These are phyloP conservation scores for Pogoniulus pusillus DNA, from an alignment of 2,797 vertebrate genomes.

Conservation along the genomic window DNA sequence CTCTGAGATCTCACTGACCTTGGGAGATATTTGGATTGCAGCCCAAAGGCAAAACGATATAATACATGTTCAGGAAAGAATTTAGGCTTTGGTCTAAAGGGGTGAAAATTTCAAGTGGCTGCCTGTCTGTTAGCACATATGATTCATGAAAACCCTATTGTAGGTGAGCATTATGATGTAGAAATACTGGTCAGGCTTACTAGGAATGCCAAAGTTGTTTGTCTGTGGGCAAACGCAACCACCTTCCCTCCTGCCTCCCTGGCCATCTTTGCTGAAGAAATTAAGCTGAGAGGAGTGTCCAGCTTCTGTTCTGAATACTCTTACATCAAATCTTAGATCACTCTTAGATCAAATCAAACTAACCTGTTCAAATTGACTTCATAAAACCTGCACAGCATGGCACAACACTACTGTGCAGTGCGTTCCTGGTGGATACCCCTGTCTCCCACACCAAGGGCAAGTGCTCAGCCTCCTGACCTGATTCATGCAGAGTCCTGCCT, in stretches of 20 bases:
- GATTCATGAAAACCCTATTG: background rate
- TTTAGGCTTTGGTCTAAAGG: constrained; percentile 24
- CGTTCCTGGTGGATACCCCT: background rate
- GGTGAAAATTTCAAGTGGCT: background rate
- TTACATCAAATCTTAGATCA: no score
- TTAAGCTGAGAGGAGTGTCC: background rate
- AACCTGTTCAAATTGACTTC: background rate
- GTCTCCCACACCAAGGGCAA: background rate
- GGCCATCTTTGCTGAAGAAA: background rate
- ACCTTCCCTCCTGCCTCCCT: background rate
- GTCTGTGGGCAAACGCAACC: background rate
- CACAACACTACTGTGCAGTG: background rate
- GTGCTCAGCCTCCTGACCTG: background rate
- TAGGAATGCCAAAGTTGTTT: background rate
- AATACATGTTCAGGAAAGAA: constrained; percentile 55
- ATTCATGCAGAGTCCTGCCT: background rate
- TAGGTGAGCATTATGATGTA: background rate
- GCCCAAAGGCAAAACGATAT: constrained; percentile 56
- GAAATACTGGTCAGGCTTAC: background rate
- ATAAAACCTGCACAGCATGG: background rate
- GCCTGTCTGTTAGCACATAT: background rate
- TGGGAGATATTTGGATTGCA: constrained; percentile 46
- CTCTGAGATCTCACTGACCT: constrained; percentile 56
- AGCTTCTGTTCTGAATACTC: background rate
- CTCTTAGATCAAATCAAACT: background rate